phyloP scores from a whole-genome alignment of 2,113 vertebrate species.

The Tupaia tana region DNA sequence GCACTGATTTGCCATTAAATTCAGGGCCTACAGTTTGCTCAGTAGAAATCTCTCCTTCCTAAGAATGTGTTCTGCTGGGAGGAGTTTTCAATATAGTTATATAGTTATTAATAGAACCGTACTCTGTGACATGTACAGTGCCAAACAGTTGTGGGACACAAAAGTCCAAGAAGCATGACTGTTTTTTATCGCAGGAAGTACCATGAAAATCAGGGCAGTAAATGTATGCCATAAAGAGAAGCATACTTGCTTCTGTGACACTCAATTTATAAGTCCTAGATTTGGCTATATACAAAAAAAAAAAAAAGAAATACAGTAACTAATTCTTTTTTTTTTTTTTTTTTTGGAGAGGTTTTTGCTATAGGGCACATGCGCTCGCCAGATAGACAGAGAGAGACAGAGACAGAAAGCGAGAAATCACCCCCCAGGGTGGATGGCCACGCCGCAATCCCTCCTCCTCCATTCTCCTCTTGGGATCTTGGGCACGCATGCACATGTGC shows the following conservation, averaged over 20 bases:
- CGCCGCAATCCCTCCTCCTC: too few species aligned
- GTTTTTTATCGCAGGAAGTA: not conserved
- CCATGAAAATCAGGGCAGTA: not conserved
- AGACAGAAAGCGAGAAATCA: too few species aligned
- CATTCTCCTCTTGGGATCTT: too few species aligned
- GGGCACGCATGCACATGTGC: too few species aligned
- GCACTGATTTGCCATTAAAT: not conserved
- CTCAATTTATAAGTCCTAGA: not conserved
- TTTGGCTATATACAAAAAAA: not conserved
- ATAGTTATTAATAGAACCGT: not conserved
- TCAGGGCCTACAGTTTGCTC: not conserved
- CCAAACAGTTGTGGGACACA: not conserved
- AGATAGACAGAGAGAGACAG: too few species aligned
- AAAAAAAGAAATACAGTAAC: not conserved
- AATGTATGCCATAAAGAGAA: not conserved
- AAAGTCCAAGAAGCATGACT: not conserved
- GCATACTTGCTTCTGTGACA: not conserved
- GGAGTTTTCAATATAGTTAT: not conserved
- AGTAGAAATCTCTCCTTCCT: conserved; percentile 5
- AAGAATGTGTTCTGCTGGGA: not conserved
- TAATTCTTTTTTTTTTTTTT: not conserved
- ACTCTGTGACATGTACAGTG: not conserved
- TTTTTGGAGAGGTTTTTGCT: too few species aligned
- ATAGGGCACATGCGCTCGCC: too few species aligned
- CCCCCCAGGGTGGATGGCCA: too few species aligned